Percentiles rank a stretch among this genome's conserved stretches.
Evolutionary conservation across 2,888 invertebrate species (phyloP).

Genomic region (Cheilosia scutellata): DNA sequence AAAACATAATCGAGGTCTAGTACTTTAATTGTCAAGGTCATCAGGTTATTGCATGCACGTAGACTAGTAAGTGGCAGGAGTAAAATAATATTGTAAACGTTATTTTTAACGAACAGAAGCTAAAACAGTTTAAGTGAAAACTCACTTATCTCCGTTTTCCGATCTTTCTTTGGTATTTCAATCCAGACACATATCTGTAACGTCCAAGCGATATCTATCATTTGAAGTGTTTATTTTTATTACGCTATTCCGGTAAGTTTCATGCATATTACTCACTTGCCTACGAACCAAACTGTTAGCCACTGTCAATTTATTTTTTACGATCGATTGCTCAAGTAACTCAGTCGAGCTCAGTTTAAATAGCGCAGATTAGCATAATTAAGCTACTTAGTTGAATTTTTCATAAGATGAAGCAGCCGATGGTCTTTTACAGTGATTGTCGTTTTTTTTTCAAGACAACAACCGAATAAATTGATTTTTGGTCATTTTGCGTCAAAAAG

Average conservation of each 20-base stretch:
- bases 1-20: too few species aligned
- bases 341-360: slow-evolving; percentile 35
- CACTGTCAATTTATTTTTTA: slow-evolving; percentile 45
- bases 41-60: too few species aligned
- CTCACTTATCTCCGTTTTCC: background rate
- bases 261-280: background rate
- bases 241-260: background rate
- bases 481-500: slow-evolving; percentile 20
- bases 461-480: slow-evolving; percentile 52
- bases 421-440: slow-evolving; percentile 27
- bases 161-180: background rate
- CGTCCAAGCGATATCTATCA: background rate
- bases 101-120: background rate
- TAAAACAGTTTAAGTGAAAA: background rate
- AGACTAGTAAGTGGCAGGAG: too few species aligned
- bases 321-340: slow-evolving; percentile 67
- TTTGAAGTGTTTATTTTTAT: background rate
- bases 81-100: background rate
- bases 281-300: slow-evolving; percentile 19
- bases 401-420: slow-evolving; percentile 56
- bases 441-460: background rate
- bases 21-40: too few species aligned
- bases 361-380: slow-evolving; percentile 66
- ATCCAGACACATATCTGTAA: background rate
- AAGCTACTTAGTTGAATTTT: slow-evolving; percentile 64